Percentiles rank a stretch among this genome's conserved stretches.
Evolutionary conservation across 2,888 invertebrate genomes (phyloP).

Genomic region (Xylota segnis): DNA sequence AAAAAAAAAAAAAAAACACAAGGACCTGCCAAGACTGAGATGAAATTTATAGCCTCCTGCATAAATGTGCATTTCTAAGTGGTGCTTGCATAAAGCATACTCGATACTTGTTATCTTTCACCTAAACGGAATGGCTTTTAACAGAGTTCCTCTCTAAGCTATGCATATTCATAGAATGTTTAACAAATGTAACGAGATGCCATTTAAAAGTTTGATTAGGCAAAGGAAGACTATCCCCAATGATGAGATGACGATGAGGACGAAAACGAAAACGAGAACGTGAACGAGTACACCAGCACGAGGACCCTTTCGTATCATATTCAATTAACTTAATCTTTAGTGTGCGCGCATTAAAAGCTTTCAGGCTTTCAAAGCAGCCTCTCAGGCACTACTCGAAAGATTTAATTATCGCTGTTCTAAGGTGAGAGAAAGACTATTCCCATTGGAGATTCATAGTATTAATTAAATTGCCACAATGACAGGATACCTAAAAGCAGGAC

Average conservation of each 20-base stretch:
- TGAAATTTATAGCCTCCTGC: conserved; percentile 66
- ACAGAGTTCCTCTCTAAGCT: conserved; percentile 1
- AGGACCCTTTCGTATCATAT: conserved; percentile 62
- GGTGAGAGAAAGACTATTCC: conserved; percentile 66
- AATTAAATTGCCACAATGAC: conserved; percentile 76
- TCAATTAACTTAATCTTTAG: conserved; percentile 74
- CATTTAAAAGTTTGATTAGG: conserved; percentile 74
- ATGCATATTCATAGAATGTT: conserved; percentile 74
- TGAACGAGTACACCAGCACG: conserved; percentile 7
- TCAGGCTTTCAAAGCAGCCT: conserved; percentile 44
- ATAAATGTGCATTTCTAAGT: conserved; percentile 73
- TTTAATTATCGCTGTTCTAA: conserved; percentile 67
- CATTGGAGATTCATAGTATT: conserved; percentile 71
- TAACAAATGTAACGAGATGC: conserved; percentile 71
- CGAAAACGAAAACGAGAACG: too few relatives aligned
- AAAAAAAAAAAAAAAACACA: not conserved
- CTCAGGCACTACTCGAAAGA: conserved; percentile 56
- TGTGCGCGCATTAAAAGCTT: conserved; percentile 68
- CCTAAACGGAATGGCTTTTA: conserved; percentile 41
- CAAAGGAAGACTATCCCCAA: conserved; percentile 35
- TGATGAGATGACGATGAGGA: conserved; percentile 19
- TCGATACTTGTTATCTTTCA: conserved; percentile 70
- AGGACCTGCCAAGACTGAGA: conserved; percentile 48
- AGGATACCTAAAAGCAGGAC: conserved; percentile 68
- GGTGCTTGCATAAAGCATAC: conserved; percentile 67